A percentile compares a stretch with the other conserved stretches of the same genome.
Conservation (phyloP, 2,797 vertebrate species). For the Clamator glandarius region DNA sequence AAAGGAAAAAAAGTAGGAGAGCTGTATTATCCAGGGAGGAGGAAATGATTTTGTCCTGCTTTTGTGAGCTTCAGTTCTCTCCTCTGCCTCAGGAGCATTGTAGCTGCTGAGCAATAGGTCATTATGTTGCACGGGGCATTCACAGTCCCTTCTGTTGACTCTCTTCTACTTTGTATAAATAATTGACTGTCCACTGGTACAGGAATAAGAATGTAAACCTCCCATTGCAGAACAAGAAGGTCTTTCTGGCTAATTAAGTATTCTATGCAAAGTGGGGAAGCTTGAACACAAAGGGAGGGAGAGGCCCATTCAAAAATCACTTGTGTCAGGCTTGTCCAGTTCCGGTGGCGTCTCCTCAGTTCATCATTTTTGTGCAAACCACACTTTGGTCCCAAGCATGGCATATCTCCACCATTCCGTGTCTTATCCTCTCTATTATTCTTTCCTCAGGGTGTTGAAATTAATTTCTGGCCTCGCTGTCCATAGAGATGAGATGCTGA, state of each 20-base stretch:
- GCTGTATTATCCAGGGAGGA: not conserved
- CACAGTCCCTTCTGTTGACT: not conserved
- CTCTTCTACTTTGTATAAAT: slow-evolving; percentile 25
- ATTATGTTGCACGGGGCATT: not conserved
- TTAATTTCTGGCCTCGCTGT: not conserved
- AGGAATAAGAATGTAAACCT: slow-evolving; percentile 1
- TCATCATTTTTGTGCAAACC: not conserved
- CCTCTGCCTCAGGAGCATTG: not conserved
- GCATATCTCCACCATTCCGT: not conserved
- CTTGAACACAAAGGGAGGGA: not conserved
- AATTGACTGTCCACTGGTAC: slow-evolving; percentile 21
- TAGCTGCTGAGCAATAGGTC: not conserved
- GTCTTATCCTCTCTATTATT: not conserved
- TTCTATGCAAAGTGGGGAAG: not conserved
- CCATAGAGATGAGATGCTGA: not conserved
- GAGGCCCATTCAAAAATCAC: not conserved
- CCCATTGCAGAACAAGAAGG: not conserved
- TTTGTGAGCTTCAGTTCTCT: slow-evolving; percentile 28
- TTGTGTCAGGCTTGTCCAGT: not conserved
- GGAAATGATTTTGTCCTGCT: slow-evolving; percentile 16
- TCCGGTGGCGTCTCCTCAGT: not conserved
- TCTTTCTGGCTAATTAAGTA: not conserved
- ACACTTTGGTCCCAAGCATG: not conserved
- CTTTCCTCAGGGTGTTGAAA: not conserved
- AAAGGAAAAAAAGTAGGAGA: not conserved